Evolutionary conservation across 2,113 vertebrate genomes (phyloP).

Genomic region (Otocyon megalotis): DNA sequence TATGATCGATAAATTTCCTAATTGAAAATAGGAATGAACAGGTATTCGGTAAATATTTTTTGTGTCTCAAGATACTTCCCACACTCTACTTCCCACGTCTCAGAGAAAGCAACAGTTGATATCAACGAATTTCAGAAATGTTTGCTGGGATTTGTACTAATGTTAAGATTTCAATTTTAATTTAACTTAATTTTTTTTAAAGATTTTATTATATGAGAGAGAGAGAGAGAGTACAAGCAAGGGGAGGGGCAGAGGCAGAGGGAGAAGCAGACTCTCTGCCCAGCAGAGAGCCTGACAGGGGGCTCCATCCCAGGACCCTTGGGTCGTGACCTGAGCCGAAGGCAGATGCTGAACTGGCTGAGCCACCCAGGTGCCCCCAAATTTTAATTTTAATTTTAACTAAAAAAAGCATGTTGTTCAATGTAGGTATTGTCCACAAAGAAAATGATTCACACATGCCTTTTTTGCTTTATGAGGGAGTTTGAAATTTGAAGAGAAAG

Average conservation of each 20-base stretch:
- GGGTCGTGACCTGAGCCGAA: too few species aligned
- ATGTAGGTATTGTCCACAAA: not conserved
- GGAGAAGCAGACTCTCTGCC: too few species aligned
- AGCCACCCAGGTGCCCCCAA: too few species aligned
- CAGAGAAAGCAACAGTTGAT: not conserved
- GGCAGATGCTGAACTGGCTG: too few species aligned
- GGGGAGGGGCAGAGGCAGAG: too few species aligned
- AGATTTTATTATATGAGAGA: too few species aligned
- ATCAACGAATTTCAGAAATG: not conserved
- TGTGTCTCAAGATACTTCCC: not conserved
- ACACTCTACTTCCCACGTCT: not conserved
- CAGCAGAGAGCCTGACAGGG: too few species aligned
- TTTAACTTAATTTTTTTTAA: not conserved
- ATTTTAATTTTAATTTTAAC: not conserved
- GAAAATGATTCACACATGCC: not conserved
- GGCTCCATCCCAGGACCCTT: too few species aligned
- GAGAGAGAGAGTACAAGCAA: too few species aligned
- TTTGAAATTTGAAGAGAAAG: not conserved
- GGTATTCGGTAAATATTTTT: slow-evolving; percentile 8
- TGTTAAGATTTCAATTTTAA: not conserved
- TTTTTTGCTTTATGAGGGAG: not conserved
- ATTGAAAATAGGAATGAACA: not conserved
- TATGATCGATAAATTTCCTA: not conserved
- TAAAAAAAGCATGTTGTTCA: not conserved
- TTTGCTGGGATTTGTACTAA: not conserved